Conservation (phyloP, 2,888 invertebrate species). For the Bibio marci region DNA sequence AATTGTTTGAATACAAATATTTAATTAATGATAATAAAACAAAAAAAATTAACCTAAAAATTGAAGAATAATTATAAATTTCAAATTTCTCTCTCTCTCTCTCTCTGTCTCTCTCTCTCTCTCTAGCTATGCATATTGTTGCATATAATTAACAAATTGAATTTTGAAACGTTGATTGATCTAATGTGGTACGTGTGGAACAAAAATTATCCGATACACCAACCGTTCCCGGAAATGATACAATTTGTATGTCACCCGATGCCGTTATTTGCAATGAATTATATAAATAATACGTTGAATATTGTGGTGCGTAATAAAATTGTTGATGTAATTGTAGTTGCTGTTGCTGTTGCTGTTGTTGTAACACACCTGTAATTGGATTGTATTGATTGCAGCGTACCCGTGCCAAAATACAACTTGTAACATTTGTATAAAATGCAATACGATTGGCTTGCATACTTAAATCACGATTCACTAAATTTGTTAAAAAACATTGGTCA, state of each 20-base stretch:
- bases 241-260: slow-evolving; percentile 35
- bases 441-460: slow-evolving; percentile 13
- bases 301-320: not conserved
- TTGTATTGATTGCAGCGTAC: slow-evolving; percentile 42
- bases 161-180: slow-evolving; percentile 26
- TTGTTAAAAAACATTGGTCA: slow-evolving; percentile 14
- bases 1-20: too few species aligned
- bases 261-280: slow-evolving; percentile 39
- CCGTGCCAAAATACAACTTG: slow-evolving; percentile 45
- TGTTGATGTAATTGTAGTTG: slow-evolving; percentile 18
- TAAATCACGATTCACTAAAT: slow-evolving; percentile 12
- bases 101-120: too few species aligned
- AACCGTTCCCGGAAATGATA: slow-evolving; percentile 35
- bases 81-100: too few species aligned
- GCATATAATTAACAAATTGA: slow-evolving; percentile 6
- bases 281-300: slow-evolving; percentile 15
- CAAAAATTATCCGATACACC: slow-evolving; percentile 37
- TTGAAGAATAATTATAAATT: too few species aligned
- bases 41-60: too few species aligned
- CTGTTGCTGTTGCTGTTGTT: slow-evolving; percentile 23
- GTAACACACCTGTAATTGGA: slow-evolving; percentile 45
- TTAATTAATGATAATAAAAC: too few species aligned
- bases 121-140: too few species aligned
- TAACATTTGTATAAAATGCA: slow-evolving; percentile 40
- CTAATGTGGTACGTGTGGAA: slow-evolving; percentile 32